Conservation (phyloP, 2,888 invertebrate genomes). For the Microdon myrmicae region DNA sequence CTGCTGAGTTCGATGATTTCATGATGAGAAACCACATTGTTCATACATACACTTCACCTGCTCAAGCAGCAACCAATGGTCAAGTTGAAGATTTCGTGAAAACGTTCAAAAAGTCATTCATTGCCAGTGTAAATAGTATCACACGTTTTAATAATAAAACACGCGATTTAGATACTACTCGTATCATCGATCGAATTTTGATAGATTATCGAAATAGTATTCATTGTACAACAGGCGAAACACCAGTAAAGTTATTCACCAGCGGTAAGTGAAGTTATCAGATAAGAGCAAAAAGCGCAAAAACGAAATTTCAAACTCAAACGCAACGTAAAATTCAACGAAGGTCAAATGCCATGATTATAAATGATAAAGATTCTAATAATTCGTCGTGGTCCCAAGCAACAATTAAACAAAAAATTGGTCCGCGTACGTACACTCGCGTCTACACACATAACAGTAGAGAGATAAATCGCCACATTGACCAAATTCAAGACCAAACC, state of each 20-base stretch:
- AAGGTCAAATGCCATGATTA: conserved; percentile 32
- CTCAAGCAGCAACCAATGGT: conserved; percentile 53
- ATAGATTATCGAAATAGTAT: conserved; percentile 31
- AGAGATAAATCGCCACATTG: conserved; percentile 16
- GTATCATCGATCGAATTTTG: conserved; percentile 30
- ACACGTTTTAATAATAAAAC: too few species aligned
- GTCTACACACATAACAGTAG: conserved; percentile 14
- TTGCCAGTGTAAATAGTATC: conserved; percentile 17
- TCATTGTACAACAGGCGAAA: conserved; percentile 36
- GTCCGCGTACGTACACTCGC: conserved; percentile 25
- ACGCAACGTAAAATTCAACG: conserved; percentile 12
- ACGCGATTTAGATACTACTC: conserved; percentile 17
- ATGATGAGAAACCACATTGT: conserved; percentile 5
- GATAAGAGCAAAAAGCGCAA: conserved; percentile 18
- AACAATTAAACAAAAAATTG: conserved; percentile 28
- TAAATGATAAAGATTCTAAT: conserved; percentile 41
- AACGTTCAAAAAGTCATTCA: conserved; percentile 50
- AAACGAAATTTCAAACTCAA: conserved; percentile 25
- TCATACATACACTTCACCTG: conserved; percentile 41
- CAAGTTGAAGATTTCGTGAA: conserved; percentile 55
- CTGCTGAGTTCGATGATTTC: conserved; percentile 14
- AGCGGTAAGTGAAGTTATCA: conserved; percentile 16
- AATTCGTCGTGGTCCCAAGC: conserved; percentile 42
- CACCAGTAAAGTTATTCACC: conserved; percentile 43
- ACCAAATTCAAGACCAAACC: too few species aligned